A percentile compares a stretch with the other conserved stretches of the same genome.
Evolutionary conservation across 1,140 invertebrate species (phyloP).

Genomic region (Lycorma delicatula): DNA sequence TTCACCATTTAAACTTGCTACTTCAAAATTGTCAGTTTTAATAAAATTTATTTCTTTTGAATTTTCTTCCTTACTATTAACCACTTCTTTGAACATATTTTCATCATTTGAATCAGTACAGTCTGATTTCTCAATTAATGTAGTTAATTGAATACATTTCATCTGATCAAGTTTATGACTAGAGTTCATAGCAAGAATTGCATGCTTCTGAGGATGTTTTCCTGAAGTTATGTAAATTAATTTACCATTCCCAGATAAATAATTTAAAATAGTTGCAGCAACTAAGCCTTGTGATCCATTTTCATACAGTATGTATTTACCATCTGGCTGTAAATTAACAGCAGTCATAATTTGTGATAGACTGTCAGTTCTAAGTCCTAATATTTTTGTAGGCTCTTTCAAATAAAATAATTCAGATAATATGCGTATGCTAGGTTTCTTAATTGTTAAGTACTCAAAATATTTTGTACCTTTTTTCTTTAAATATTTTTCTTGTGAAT

Average conservation of each 20-base stretch:
- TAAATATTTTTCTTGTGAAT: constrained; percentile 89
- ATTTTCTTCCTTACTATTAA: not conserved
- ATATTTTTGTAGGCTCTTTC: constrained; percentile 64
- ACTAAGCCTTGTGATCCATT: constrained; percentile 75
- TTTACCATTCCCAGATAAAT: constrained; percentile 51
- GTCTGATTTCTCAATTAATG: not conserved
- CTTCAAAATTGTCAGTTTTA: constrained; percentile 2
- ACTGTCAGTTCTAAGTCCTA: constrained; percentile 73
- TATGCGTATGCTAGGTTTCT: constrained; percentile 62
- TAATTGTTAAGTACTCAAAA: constrained; percentile 64
- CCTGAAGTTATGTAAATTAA: constrained; percentile 71
- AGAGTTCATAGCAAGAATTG: constrained; percentile 70
- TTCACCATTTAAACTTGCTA: not conserved
- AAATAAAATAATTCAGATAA: constrained; percentile 71
- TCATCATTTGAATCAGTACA: not conserved
- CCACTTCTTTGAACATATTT: not conserved
- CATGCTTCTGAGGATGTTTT: constrained; percentile 65
- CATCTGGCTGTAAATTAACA: constrained; percentile 66
- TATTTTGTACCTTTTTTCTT: constrained; percentile 91
- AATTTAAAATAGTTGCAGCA: constrained; percentile 68
- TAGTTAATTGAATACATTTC: constrained; percentile 50
- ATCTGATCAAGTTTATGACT: constrained; percentile 52
- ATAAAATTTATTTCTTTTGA: not conserved
- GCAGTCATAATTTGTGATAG: constrained; percentile 71
- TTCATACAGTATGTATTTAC: constrained; percentile 78